Percentiles rank a stretch among this genome's conserved stretches.
These are phyloP conservation scores for Leucopsar rothschildi DNA, from an alignment of 2,113 vertebrate genomes.

Conservation along the genomic window DNA sequence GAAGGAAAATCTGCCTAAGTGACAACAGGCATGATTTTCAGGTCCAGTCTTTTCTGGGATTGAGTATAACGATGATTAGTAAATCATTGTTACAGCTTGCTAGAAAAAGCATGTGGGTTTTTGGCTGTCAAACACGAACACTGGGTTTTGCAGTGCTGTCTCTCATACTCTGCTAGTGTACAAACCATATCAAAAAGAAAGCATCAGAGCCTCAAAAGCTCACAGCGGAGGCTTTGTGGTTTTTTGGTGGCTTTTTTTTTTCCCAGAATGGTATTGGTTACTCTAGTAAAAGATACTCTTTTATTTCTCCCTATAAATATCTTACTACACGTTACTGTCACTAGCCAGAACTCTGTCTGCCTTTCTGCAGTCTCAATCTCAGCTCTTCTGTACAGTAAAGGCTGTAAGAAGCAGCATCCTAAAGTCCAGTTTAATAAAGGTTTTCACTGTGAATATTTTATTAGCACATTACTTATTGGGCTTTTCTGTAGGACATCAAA, in stretches of 20 bases:
- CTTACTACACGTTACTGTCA: not conserved
- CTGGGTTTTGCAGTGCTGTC: not conserved
- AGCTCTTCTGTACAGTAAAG: not conserved
- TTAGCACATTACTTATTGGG: not conserved
- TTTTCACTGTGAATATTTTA: not conserved
- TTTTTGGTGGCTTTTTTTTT: not conserved
- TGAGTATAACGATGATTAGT: not conserved
- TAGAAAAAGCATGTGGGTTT: not conserved
- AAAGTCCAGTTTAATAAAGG: not conserved
- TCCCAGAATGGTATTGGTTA: not conserved
- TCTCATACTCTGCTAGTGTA: not conserved
- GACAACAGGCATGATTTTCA: not conserved
- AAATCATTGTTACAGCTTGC: not conserved
- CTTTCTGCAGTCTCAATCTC: not conserved
- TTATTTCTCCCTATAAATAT: not conserved
- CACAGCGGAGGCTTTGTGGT: rapidly evolving
- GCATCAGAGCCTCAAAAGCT: not conserved
- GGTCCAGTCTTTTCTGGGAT: not conserved
- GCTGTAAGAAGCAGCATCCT: not conserved
- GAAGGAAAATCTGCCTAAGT: not conserved
- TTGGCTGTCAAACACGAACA: not conserved
- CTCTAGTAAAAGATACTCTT: not conserved
- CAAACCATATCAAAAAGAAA: not conserved
- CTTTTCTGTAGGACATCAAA: not conserved
- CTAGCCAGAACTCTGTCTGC: not conserved